A percentile compares a stretch with the other conserved stretches of the same genome.
Conservation (phyloP, 2,888 invertebrate genomes). For the Pemphredon lugubris region DNA sequence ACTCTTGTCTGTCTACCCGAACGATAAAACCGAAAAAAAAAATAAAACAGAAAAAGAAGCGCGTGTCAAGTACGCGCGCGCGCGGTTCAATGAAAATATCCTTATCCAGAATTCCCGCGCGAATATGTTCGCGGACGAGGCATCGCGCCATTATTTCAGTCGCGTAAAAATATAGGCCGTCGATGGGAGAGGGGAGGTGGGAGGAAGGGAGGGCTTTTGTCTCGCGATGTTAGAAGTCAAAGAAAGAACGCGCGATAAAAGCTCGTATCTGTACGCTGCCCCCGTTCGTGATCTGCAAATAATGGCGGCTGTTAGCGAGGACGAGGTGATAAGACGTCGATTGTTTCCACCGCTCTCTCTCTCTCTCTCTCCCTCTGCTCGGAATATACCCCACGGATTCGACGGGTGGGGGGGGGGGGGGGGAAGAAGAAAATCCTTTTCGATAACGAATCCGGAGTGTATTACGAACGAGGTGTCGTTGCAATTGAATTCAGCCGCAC, state of each 20-base stretch:
- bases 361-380: too few relatives aligned
- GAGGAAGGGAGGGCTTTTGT: neutral
- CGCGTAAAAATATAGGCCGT: neutral
- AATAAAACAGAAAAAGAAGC: neutral
- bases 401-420: neutral
- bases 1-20: neutral
- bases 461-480: too few relatives aligned
- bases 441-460: too few relatives aligned
- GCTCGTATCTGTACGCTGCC: slow-evolving; percentile 40
- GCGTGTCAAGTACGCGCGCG: neutral
- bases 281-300: slow-evolving; percentile 51
- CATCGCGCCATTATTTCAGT: neutral
- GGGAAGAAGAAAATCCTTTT: too few relatives aligned
- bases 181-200: too few relatives aligned
- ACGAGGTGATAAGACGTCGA: slow-evolving; percentile 50
- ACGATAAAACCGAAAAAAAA: slow-evolving; percentile 2
- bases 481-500: too few relatives aligned
- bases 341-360: slow-evolving; percentile 30
- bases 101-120: neutral
- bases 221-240: neutral
- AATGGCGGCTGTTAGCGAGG: slow-evolving; percentile 39
- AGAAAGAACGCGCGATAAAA: slow-evolving; percentile 34
- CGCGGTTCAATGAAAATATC: neutral
- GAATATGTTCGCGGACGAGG: neutral
- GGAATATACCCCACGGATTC: too few relatives aligned